Percentiles rank a stretch among this genome's conserved stretches.
Conservation (phyloP, 2,888 invertebrate genomes). For the Poecilobothrus nobilitatus region DNA sequence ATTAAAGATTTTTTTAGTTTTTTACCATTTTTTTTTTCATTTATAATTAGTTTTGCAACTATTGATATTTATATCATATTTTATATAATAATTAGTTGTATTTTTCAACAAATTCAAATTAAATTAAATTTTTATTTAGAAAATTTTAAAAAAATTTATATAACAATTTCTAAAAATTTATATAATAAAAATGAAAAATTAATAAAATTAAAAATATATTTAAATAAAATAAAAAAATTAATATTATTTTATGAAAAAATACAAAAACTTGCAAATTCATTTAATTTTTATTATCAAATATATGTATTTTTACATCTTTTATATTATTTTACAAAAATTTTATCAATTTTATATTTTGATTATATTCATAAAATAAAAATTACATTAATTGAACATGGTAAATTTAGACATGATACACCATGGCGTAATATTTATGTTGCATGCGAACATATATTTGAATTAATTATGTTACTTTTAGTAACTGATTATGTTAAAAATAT, state of each 20-base stretch:
- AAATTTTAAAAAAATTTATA: background rate
- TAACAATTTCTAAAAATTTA: background rate
- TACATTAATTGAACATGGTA: background rate
- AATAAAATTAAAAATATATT: background rate
- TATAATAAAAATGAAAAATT: background rate
- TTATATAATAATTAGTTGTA: background rate
- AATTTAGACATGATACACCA: background rate
- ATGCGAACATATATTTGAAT: background rate
- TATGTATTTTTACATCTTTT: background rate
- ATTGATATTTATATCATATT: background rate
- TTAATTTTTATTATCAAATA: background rate
- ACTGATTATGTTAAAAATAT: background rate
- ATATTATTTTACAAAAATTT: background rate
- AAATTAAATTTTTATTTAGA: background rate
- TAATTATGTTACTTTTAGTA: background rate
- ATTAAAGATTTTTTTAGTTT: background rate
- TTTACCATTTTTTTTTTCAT: background rate
- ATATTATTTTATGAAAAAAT: background rate
- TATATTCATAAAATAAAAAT: background rate
- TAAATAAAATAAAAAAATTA: background rate
- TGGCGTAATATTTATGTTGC: background rate
- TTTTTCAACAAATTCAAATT: background rate
- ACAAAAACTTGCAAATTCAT: background rate
- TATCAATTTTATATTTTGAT: slow-evolving; percentile 1
- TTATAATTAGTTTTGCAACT: background rate